A percentile compares a stretch with the other conserved stretches of the same genome.
phyloP scores from a whole-genome alignment of 2,797 vertebrate species.

The Ammospiza maritima region DNA sequence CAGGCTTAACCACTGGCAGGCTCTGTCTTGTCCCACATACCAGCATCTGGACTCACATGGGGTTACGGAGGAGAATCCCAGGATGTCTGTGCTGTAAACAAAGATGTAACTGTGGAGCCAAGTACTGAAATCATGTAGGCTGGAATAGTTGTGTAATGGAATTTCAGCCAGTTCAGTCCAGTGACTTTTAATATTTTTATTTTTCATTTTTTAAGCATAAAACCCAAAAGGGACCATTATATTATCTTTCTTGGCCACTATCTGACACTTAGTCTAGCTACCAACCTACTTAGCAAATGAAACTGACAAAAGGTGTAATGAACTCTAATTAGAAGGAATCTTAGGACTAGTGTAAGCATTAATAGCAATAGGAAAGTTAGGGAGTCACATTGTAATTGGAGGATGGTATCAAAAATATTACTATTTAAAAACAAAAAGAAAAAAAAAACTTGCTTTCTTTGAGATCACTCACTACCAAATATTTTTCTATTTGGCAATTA shows the following conservation, averaged over 20 bases:
- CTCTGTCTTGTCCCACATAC: constrained; percentile 70
- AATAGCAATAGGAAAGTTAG: not conserved
- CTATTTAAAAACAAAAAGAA: constrained; percentile 25
- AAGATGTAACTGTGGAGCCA: not conserved
- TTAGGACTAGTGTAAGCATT: not conserved
- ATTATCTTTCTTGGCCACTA: not conserved
- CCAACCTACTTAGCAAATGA: not conserved
- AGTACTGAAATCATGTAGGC: not conserved
- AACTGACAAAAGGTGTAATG: not conserved
- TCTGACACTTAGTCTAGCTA: not conserved
- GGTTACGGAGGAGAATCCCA: not conserved
- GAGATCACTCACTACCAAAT: constrained; percentile 24
- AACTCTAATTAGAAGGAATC: not conserved
- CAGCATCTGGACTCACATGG: not conserved
- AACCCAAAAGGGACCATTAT: not conserved
- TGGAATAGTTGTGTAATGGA: not conserved
- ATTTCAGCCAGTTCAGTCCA: not conserved
- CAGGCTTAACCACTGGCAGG: constrained; percentile 60
- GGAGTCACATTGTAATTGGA: not conserved
- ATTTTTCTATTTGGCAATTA: constrained; percentile 40
- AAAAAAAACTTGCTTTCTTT: constrained; percentile 21
- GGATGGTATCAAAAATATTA: not conserved
- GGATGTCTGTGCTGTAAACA: constrained; percentile 9
- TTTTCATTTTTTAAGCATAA: not conserved
- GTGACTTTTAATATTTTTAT: not conserved